Evolutionary conservation across 2,113 vertebrate genomes (phyloP).

Genomic region (Antidorcas marsupialis): DNA sequence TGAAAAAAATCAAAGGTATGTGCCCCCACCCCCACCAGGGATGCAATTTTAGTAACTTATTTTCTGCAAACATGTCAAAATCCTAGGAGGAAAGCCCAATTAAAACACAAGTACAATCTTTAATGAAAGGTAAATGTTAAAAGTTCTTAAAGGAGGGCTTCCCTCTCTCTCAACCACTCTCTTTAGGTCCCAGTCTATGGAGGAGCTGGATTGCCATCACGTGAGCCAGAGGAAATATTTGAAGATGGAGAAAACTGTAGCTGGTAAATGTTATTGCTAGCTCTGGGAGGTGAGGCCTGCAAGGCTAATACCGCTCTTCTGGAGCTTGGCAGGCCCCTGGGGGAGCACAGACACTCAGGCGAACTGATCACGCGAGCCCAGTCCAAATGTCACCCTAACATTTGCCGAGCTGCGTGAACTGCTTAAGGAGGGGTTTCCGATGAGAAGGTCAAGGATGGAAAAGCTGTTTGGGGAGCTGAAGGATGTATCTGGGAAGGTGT

Average conservation of each 20-base stretch:
- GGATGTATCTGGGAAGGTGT: not conserved
- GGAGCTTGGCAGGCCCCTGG: constrained; percentile 53
- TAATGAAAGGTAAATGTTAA: constrained; percentile 72
- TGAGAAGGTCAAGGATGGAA: constrained; percentile 65
- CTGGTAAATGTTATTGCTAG: constrained; percentile 83
- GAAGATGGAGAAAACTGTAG: constrained; percentile 78
- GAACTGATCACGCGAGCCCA: constrained; percentile 58
- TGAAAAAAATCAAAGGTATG: not conserved
- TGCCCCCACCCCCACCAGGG: not conserved
- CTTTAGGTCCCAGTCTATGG: not conserved
- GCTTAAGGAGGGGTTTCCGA: constrained; percentile 65
- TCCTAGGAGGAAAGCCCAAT: constrained; percentile 28
- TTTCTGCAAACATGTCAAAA: constrained; percentile 31
- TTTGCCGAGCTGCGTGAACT: constrained; percentile 79
- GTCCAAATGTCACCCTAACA: constrained; percentile 85
- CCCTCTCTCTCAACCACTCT: not conserved
- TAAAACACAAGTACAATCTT: constrained; percentile 52
- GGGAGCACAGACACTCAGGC: constrained; percentile 38
- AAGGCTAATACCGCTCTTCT: constrained; percentile 32
- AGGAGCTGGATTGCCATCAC: not conserved
- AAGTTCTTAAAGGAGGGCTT: constrained; percentile 39
- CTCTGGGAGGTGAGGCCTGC: constrained; percentile 61
- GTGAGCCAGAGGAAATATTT: constrained; percentile 76
- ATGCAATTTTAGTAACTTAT: constrained; percentile 28
- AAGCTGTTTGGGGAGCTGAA: constrained; percentile 54